Evolutionary conservation across 2,797 vertebrate genomes (phyloP).

Genomic region (Gymnothorax javanicus): DNA sequence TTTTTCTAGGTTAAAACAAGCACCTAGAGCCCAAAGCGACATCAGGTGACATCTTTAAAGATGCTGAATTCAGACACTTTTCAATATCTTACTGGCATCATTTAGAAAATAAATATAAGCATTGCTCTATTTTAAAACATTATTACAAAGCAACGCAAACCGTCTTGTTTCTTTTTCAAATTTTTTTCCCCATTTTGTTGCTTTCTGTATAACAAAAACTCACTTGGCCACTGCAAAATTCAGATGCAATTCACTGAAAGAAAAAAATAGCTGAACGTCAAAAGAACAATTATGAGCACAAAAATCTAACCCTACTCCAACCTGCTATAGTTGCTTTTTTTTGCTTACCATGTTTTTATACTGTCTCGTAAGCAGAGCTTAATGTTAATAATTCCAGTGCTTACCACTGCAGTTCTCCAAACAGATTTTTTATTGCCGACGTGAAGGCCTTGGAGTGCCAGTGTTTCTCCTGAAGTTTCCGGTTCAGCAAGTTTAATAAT

Average conservation of each 20-base stretch:
- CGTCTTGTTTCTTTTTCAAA: background rate
- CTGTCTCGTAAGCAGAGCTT: slow-evolving; percentile 75
- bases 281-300: slow-evolving; percentile 15
- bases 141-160: background rate
- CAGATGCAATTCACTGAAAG: background rate
- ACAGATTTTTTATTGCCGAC: slow-evolving; percentile 66
- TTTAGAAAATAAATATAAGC: background rate
- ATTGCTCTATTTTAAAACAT: background rate
- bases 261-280: slow-evolving; percentile 11
- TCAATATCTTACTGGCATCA: background rate
- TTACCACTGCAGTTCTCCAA: slow-evolving; percentile 66
- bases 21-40: slow-evolving; percentile 35
- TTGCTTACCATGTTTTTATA: slow-evolving; percentile 74
- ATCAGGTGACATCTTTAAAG: slow-evolving; percentile 40
- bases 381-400: slow-evolving; percentile 75
- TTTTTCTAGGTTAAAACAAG: slow-evolving; percentile 43
- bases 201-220: background rate
- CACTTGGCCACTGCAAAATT: background rate
- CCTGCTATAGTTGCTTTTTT: slow-evolving; percentile 40
- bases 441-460: slow-evolving; percentile 75
- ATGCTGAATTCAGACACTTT: slow-evolving; percentile 19
- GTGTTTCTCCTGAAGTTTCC: slow-evolving; percentile 73
- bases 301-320: slow-evolving; percentile 2
- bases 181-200: background rate
- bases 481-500: slow-evolving; percentile 79